A percentile compares a stretch with the other conserved stretches of the same genome.
phyloP scores from a whole-genome alignment of 2,113 vertebrate species.

The Orcinus orca region DNA sequence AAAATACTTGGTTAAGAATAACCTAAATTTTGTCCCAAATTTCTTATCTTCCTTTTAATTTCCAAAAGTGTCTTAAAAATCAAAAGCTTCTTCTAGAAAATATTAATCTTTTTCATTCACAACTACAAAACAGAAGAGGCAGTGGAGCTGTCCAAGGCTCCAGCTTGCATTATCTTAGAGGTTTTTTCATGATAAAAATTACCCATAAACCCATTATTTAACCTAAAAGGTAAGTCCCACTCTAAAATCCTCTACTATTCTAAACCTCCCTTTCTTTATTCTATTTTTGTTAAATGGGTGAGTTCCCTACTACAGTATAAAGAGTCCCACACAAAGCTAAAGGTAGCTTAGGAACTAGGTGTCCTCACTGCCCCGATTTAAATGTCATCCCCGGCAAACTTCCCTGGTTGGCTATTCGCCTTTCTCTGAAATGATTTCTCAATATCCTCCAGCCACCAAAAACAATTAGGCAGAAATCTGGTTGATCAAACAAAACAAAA shows the following conservation, averaged over 20 bases:
- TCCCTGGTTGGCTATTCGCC: not conserved
- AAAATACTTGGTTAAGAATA: not conserved
- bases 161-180: not conserved
- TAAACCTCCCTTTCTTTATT: slow-evolving; percentile 16
- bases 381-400: slow-evolving; percentile 34
- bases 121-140: not conserved
- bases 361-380: not conserved
- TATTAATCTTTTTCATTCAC: slow-evolving; percentile 47
- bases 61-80: slow-evolving; percentile 31
- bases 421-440: slow-evolving; percentile 56
- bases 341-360: slow-evolving; percentile 7
- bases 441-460: slow-evolving; percentile 27
- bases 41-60: slow-evolving; percentile 33
- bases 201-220: slow-evolving; percentile 23
- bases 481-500: slow-evolving; percentile 38
- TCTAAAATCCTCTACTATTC: slow-evolving; percentile 32
- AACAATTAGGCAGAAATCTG: slow-evolving; percentile 41
- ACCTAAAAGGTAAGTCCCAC: not conserved
- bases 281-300: not conserved
- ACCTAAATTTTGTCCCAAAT: slow-evolving; percentile 6
- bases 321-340: slow-evolving; percentile 51
- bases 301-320: not conserved
- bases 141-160: not conserved
- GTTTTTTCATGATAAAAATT: slow-evolving; percentile 2
- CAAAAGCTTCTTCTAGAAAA: slow-evolving; percentile 47